Percentiles rank a stretch among this genome's conserved stretches.
phyloP scores from a whole-genome alignment of 2,797 vertebrate genomes.

The Neostethus bicornis region DNA sequence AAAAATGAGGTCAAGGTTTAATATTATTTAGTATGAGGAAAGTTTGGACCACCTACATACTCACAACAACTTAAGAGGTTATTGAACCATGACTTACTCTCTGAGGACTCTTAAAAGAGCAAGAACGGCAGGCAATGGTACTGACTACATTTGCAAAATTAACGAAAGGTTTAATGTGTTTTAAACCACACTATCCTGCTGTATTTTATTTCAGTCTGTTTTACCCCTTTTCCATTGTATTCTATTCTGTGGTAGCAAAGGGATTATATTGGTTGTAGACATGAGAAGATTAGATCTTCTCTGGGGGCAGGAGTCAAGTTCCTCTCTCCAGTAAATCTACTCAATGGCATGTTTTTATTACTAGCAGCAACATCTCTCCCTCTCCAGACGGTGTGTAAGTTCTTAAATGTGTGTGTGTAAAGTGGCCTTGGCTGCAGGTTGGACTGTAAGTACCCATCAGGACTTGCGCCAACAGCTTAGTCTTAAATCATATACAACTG shows the following conservation, averaged over 20 bases:
- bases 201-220: conserved; percentile 14
- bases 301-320: conserved; percentile 70
- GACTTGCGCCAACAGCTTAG: conserved; percentile 53
- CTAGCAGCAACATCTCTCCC: conserved; percentile 61
- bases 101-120: conserved; percentile 32
- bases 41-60: conserved; percentile 16
- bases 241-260: conserved; percentile 11
- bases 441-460: conserved; percentile 57
- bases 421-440: conserved; percentile 64
- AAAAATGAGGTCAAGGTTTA: conserved; percentile 8
- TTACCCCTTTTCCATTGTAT: conserved; percentile 9
- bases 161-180: conserved; percentile 18
- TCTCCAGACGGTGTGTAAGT: conserved; percentile 36
- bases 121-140: conserved; percentile 21
- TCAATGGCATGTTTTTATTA: conserved; percentile 79
- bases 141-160: conserved; percentile 12
- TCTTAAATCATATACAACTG: conserved; percentile 65
- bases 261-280: conserved; percentile 33
- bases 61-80: conserved; percentile 10
- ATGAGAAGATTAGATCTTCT: conserved; percentile 69
- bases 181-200: neutral
- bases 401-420: conserved; percentile 26
- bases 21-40: conserved; percentile 13
- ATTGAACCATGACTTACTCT: conserved; percentile 23
- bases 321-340: conserved; percentile 76